Evolutionary conservation across 2,113 vertebrate species (phyloP).

Genomic region (Garra rufa): DNA sequence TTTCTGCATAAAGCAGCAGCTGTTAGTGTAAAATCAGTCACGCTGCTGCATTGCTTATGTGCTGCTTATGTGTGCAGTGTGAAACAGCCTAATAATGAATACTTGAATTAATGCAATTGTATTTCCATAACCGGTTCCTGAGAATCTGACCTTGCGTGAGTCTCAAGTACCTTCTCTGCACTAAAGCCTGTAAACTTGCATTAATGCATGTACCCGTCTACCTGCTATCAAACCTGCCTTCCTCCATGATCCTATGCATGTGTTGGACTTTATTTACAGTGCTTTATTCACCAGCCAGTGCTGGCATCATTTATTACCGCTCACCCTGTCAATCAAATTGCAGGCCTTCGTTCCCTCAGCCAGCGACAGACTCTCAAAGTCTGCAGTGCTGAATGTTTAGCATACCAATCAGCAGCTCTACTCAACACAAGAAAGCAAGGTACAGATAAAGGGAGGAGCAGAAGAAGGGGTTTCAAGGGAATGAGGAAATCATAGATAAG

Average conservation of each 20-base stretch:
- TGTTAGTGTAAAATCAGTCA: not conserved
- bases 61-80: not conserved
- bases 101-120: not conserved
- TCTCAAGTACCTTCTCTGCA: slow-evolving; percentile 9
- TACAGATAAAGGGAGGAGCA: not conserved
- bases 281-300: slow-evolving; percentile 53
- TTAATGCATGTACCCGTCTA: not conserved
- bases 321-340: slow-evolving; percentile 66
- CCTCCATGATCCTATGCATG: not conserved
- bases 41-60: not conserved
- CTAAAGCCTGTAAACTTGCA: slow-evolving; percentile 14
- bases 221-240: not conserved
- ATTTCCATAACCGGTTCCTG: slow-evolving; percentile 6
- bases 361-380: slow-evolving; percentile 5
- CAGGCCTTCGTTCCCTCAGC: slow-evolving; percentile 34
- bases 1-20: no score
- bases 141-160: not conserved
- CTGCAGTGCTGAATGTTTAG: slow-evolving; percentile 59
- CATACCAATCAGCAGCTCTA: slow-evolving; percentile 56
- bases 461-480: not conserved
- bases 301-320: slow-evolving; percentile 66
- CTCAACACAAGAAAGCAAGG: slow-evolving; percentile 16
- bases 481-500: slow-evolving; percentile 18
- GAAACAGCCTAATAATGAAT: not conserved
- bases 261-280: slow-evolving; percentile 49